Percentiles rank a stretch among this genome's conserved stretches.
phyloP scores from a whole-genome alignment of 2,888 invertebrate species.

The Ichneumoninae sp. region DNA sequence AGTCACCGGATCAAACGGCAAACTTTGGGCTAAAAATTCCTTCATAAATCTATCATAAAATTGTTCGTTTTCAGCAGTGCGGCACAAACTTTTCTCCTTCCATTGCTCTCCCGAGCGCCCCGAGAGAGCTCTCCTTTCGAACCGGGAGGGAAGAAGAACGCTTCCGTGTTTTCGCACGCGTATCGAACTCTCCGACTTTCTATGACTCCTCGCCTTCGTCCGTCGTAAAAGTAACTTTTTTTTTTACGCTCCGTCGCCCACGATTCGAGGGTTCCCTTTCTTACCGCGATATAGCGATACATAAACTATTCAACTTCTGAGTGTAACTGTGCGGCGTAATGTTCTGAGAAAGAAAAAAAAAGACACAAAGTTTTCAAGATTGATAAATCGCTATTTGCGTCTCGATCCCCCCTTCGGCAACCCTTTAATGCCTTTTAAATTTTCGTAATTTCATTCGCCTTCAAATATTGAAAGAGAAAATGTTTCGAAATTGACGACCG shows the following conservation, averaged over 20 bases:
- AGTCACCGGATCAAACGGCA: constrained; percentile 65
- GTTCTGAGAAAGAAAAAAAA: constrained; percentile 18
- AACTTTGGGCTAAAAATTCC: constrained; percentile 65
- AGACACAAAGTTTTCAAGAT: neutral
- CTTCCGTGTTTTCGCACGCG: constrained; percentile 23
- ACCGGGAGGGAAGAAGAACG: constrained; percentile 36
- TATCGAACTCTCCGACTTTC: constrained; percentile 27
- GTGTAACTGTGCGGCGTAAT: constrained; percentile 14
- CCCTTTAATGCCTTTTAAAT: neutral
- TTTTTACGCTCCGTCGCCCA: constrained; percentile 63
- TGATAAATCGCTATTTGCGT: neutral
- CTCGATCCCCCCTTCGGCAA: neutral
- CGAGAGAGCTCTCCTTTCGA: constrained; percentile 7
- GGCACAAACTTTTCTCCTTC: constrained; percentile 63
- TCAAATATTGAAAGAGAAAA: neutral
- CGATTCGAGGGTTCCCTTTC: constrained; percentile 49
- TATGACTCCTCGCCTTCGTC: constrained; percentile 46
- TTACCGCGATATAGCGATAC: constrained; percentile 36
- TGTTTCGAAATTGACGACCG: neutral
- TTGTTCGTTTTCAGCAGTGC: constrained; percentile 65
- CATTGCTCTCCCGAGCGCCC: constrained; percentile 42
- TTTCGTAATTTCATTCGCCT: neutral
- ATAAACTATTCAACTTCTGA: neutral
- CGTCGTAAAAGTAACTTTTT: constrained; percentile 62
- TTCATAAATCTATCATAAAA: constrained; percentile 72